Evolutionary conservation across 2,888 invertebrate genomes (phyloP).

Genomic region (Aspidapion aeneum): DNA sequence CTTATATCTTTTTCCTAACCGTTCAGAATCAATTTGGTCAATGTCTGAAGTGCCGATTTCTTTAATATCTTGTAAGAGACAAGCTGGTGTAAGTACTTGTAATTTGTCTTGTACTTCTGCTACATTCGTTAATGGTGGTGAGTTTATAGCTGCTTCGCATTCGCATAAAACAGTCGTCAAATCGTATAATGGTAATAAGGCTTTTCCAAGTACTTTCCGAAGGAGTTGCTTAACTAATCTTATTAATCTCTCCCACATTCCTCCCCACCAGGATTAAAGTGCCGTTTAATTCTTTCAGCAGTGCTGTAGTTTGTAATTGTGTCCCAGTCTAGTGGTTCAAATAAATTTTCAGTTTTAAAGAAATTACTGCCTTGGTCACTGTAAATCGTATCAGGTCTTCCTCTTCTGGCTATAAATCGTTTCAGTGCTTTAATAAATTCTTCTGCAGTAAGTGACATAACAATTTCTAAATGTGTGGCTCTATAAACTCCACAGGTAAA

Average conservation of each 20-base stretch:
- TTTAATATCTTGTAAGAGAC: too few species aligned
- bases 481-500: conserved; percentile 44
- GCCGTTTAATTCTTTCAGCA: conserved; percentile 31
- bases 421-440: conserved; percentile 36
- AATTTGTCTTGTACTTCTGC: too few species aligned
- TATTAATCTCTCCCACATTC: conserved; percentile 46
- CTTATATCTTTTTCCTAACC: too few species aligned
- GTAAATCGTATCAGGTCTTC: conserved; percentile 35
- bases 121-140: too few species aligned
- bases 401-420: conserved; percentile 37
- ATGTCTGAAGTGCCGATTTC: too few species aligned
- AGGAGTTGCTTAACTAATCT: conserved; percentile 41
- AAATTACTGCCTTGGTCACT: conserved; percentile 46
- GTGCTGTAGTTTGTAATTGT: conserved; percentile 23
- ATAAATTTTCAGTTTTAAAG: conserved; percentile 33
- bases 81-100: too few species aligned
- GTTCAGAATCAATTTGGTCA: too few species aligned
- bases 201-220: conserved; percentile 36
- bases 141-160: too few species aligned
- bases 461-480: conserved; percentile 42
- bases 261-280: conserved; percentile 47
- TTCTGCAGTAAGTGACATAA: conserved; percentile 32
- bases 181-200: too few species aligned
- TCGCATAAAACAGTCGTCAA: too few species aligned
- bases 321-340: conserved; percentile 33